These are phyloP conservation scores for Phrynocephalus versicolor DNA, from an alignment of 2,113 vertebrate species.

Conservation along the genomic window DNA sequence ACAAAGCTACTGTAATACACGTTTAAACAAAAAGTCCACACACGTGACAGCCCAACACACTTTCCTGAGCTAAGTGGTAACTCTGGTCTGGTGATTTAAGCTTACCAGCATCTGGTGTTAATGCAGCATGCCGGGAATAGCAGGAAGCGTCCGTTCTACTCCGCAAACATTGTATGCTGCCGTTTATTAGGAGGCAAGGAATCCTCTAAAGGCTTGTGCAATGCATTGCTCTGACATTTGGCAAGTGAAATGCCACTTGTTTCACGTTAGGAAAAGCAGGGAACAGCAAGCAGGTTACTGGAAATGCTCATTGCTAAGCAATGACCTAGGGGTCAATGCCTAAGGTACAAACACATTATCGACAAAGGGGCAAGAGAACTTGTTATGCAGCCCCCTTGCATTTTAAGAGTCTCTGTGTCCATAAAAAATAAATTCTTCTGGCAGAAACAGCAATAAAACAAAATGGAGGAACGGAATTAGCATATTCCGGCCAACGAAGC, in stretches of 20 bases:
- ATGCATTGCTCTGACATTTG: not conserved
- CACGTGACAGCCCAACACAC: not conserved
- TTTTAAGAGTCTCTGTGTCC: not conserved
- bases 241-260: not conserved
- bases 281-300: too few species aligned
- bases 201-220: not conserved
- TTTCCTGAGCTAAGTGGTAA: not conserved
- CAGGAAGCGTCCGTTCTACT: not conserved
- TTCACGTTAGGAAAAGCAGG: not conserved
- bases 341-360: not conserved
- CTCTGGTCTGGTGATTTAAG: not conserved
- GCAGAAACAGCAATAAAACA: not conserved
- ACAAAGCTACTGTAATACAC: not conserved
- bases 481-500: not conserved
- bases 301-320: too few species aligned
- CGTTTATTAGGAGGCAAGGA: not conserved
- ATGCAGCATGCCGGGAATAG: not conserved
- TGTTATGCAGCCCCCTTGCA: not conserved
- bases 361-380: not conserved
- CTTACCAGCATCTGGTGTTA: not conserved
- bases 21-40: not conserved
- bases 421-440: not conserved
- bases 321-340: not conserved
- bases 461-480: not conserved
- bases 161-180: not conserved